Percentiles rank a stretch among this genome's conserved stretches.
Conservation (phyloP, 2,113 vertebrate genomes). For the Acrocephalus kingi region DNA sequence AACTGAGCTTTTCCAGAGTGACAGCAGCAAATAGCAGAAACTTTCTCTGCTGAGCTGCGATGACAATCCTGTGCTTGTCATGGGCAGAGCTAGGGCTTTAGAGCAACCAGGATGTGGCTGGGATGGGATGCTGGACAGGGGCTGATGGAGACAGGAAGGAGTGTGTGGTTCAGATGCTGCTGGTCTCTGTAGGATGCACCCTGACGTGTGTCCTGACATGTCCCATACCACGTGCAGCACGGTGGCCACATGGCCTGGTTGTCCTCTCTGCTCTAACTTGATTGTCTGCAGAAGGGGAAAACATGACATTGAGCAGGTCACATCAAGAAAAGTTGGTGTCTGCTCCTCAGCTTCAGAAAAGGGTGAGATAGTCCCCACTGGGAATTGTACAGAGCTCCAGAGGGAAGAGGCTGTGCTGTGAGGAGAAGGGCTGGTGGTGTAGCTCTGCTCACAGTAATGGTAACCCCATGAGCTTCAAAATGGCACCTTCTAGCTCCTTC, state of each 20-base stretch:
- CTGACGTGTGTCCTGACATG: neutral
- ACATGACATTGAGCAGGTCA: neutral
- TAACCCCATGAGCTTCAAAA: neutral
- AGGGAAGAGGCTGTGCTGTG: neutral
- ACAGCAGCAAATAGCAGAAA: neutral
- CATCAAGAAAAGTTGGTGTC: neutral
- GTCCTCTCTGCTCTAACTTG: neutral
- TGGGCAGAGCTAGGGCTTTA: neutral
- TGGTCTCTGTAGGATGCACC: neutral
- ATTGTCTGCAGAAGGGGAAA: neutral
- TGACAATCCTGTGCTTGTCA: neutral
- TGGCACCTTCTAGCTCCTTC: neutral
- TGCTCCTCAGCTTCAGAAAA: neutral
- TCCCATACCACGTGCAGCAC: accelerated
- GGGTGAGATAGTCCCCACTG: neutral
- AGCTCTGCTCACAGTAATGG: neutral
- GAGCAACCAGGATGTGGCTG: neutral
- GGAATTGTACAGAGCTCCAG: neutral
- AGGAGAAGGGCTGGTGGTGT: neutral
- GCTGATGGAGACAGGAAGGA: constrained; percentile 4
- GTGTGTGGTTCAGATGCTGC: neutral
- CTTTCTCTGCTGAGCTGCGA: neutral
- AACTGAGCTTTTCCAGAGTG: neutral
- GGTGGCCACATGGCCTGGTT: accelerated
- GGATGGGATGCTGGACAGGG: accelerated